Base-by-base conservation (phyloP, 2,888 invertebrate species). In the Zaprionus obscuricornis region DNA sequence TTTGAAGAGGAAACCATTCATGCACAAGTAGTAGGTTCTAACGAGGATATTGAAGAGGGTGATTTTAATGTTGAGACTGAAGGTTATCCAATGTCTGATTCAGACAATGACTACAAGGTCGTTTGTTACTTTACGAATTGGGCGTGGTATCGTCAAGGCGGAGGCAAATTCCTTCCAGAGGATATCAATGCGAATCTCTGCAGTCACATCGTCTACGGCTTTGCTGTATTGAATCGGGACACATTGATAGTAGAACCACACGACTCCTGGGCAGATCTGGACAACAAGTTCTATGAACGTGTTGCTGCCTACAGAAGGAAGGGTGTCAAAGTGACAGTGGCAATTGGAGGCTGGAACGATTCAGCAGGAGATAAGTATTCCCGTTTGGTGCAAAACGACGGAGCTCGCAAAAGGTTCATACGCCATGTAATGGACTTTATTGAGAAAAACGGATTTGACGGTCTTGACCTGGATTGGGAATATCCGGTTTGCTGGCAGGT, bases 261-360 rank as follows among this genome's bases (percentile, higher is more conserved):
- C 81, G 97, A 97, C 86, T 92, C 94, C 10, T 97, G 96, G 96
- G 94, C 97, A 1, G 97, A 97, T 89, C 92, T 96, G 65, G 97
- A 97, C 88, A 97, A 97, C 88, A 95, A 95, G 93, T 97, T 97
- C 90, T 97, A 97, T 89, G 96, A 96, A 81, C 94, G 96, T 86
- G 95, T 97, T 2, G 94, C 94, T 0, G 93, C 93, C 0, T 91
- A 94, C 18, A 96, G 94, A 75, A 91, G 92, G 1, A 93, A 93
- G 70, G 95, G 95, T 0, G 92, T 96, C 8, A 96, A 96, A 89
- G 95, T 96, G 0, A 91, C 96, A 0, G 91, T 98, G 1, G 97
- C 97, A 0, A 93, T 98, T 56, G 98, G 98, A 3, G 98, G 98
- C 0, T 98, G 98, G 98, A 97, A 97, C 86, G 97, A 98, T 90